Evolutionary conservation across 2,888 invertebrate genomes (phyloP).

Genomic region (Rhimphoctona megacephalus): DNA sequence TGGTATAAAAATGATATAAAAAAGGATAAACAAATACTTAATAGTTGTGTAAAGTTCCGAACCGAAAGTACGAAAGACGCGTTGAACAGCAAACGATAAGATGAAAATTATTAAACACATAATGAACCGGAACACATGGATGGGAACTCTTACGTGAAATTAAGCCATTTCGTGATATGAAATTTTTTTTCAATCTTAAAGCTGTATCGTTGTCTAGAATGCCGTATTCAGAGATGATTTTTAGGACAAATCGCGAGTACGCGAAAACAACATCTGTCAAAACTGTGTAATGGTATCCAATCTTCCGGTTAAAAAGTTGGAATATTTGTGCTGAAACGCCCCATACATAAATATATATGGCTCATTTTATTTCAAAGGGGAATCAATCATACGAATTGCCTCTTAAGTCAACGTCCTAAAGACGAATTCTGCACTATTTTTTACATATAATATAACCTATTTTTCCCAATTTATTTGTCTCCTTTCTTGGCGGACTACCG

Average conservation of each 20-base stretch:
- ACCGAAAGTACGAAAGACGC: no score
- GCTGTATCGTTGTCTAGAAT: no score
- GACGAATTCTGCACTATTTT: conserved; percentile 38
- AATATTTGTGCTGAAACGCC: not conserved
- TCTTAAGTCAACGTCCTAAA: conserved; percentile 73
- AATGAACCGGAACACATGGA: conserved; percentile 33
- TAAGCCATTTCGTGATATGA: no score
- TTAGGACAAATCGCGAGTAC: no score
- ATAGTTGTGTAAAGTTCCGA: conserved; percentile 25
- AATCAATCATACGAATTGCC: conserved; percentile 78
- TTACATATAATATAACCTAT: conserved; percentile 10
- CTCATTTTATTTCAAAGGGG: conserved; percentile 59
- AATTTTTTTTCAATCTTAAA: no score
- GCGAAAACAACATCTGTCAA: no score
- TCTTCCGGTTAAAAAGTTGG: not conserved
- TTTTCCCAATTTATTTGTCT: conserved; percentile 57
- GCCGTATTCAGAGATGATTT: no score
- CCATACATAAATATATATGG: conserved; percentile 26
- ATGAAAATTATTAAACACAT: conserved; percentile 44
- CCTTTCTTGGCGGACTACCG: conserved; percentile 40
- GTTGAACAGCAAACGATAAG: conserved; percentile 60
- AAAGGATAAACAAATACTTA: not conserved
- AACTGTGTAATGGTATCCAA: not conserved
- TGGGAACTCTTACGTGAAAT: not conserved
- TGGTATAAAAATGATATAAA: not conserved